These are phyloP conservation scores for Ornithoptera priamus DNA, from an alignment of 2,888 invertebrate genomes.

Conservation along the genomic window DNA sequence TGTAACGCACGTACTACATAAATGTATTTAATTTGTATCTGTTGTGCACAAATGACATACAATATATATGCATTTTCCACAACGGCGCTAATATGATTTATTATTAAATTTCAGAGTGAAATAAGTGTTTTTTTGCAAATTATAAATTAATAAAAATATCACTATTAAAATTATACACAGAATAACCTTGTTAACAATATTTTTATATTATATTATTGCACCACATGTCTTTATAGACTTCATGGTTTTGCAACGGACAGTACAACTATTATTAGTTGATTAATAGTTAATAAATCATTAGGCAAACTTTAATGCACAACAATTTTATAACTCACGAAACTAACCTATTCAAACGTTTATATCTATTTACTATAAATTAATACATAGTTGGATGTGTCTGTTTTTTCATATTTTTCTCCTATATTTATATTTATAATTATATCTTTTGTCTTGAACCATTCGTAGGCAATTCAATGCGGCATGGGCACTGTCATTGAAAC, in stretches of 20 bases:
- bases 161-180: neutral
- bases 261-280: neutral
- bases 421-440: too few relatives aligned
- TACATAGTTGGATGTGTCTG: too few relatives aligned
- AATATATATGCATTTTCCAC: neutral
- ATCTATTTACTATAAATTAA: too few relatives aligned
- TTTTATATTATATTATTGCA: neutral
- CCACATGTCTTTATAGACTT: neutral
- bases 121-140: neutral
- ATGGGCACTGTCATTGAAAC: too few relatives aligned
- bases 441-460: too few relatives aligned
- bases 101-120: neutral
- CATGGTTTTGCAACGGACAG: neutral
- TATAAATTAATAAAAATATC: neutral
- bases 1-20: conserved; percentile 35
- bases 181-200: neutral
- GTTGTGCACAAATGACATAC: conserved; percentile 35
- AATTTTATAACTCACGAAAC: neutral
- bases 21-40: conserved; percentile 39
- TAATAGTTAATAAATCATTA: neutral
- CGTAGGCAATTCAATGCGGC: too few relatives aligned
- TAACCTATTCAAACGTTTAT: neutral
- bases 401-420: too few relatives aligned
- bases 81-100: neutral
- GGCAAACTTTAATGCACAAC: neutral